These are phyloP conservation scores for Menidia menidia DNA, from an alignment of 2,797 vertebrate species.

Conservation along the genomic window DNA sequence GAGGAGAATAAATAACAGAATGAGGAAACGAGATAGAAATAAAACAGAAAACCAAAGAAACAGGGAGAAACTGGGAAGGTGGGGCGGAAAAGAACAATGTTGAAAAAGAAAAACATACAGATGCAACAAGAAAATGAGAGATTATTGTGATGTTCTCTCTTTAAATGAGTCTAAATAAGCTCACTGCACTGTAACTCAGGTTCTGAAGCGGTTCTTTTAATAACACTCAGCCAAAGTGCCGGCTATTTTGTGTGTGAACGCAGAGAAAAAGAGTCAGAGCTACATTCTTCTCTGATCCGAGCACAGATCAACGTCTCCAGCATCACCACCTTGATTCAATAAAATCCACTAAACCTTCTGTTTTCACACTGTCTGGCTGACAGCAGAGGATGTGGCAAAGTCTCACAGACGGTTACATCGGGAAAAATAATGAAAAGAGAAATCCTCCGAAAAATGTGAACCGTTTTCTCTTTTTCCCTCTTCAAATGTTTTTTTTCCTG, in stretches of 20 bases:
- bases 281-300: conserved; percentile 25
- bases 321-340: conserved; percentile 69
- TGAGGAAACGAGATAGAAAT: background rate
- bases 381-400: conserved; percentile 46
- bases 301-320: conserved; percentile 40
- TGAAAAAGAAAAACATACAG: background rate
- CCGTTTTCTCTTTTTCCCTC: conserved; percentile 22
- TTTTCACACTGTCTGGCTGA: conserved; percentile 50
- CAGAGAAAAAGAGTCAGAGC: conserved; percentile 2
- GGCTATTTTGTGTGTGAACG: background rate
- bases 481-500: conserved; percentile 4
- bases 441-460: conserved; percentile 11
- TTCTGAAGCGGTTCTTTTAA: background rate
- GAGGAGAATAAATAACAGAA: too few species aligned
- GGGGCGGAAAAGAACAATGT: too few species aligned
- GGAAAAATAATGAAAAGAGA: conserved; percentile 9
- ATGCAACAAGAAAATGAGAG: background rate
- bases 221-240: background rate
- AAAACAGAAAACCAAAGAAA: too few species aligned
- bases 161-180: background rate
- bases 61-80: background rate
- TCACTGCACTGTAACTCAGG: background rate
- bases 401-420: conserved; percentile 8
- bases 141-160: background rate
- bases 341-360: conserved; percentile 49